phyloP scores from a whole-genome alignment of 2,888 invertebrate species.

The Watsonalla cultraria region DNA sequence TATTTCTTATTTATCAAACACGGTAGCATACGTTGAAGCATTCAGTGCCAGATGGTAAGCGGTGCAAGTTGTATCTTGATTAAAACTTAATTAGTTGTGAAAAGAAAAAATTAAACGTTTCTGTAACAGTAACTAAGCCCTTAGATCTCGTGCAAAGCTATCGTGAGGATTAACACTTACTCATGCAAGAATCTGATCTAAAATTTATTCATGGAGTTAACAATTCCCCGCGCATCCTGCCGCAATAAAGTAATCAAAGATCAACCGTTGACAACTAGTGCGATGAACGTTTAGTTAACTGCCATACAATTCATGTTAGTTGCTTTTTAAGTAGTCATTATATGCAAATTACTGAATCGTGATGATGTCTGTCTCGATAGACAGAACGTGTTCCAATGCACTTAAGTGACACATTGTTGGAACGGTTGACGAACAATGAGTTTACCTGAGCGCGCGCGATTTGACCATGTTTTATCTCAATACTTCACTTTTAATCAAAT shows the following conservation, averaged over 20 bases:
- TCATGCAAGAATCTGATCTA: background rate
- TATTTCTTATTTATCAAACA: too few species aligned
- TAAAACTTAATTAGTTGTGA: slow-evolving; percentile 21
- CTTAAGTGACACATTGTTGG: slow-evolving; percentile 12
- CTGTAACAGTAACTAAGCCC: slow-evolving; percentile 10
- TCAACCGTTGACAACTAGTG: slow-evolving; percentile 56
- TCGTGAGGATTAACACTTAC: slow-evolving; percentile 5
- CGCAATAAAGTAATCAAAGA: slow-evolving; percentile 51
- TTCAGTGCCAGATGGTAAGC: too few species aligned
- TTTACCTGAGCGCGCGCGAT: background rate
- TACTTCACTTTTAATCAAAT: too few species aligned
- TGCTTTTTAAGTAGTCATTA: slow-evolving; percentile 67
- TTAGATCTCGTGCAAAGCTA: background rate
- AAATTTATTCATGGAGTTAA: slow-evolving; percentile 4
- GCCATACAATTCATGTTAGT: slow-evolving; percentile 51
- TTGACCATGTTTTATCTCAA: too few species aligned
- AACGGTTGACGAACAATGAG: slow-evolving; percentile 16
- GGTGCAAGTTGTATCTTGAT: too few species aligned
- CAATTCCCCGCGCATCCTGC: slow-evolving; percentile 29
- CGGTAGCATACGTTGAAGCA: too few species aligned
- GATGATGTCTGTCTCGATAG: slow-evolving; percentile 55
- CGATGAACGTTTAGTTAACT: slow-evolving; percentile 48
- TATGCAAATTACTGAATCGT: slow-evolving; percentile 62
- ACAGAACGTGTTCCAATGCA: slow-evolving; percentile 41
- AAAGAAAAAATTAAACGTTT: slow-evolving; percentile 10